Evolutionary conservation across 2,113 vertebrate species (phyloP).

Genomic region (Anhinga anhinga): DNA sequence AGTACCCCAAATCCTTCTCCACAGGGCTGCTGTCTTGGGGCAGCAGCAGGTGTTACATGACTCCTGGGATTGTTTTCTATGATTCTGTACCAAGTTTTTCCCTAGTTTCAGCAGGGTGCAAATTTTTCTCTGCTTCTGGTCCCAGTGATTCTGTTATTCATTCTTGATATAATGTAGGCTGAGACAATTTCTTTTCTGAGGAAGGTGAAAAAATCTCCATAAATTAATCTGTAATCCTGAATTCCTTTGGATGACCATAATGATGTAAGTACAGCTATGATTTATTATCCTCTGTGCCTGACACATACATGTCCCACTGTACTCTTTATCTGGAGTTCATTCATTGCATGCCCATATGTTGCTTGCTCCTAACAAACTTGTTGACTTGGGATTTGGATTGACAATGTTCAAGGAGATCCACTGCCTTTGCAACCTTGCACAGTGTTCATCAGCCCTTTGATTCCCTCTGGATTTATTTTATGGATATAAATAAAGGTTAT

Average conservation of each 20-base stretch:
- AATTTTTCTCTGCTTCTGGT: neutral
- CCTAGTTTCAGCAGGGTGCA: neutral
- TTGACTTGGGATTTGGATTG: neutral
- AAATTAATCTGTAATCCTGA: neutral
- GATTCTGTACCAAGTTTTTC: neutral
- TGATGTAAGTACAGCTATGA: neutral
- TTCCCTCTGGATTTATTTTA: neutral
- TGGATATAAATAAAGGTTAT: neutral
- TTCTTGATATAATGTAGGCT: neutral
- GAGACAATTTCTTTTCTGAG: neutral
- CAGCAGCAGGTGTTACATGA: neutral
- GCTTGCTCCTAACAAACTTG: neutral
- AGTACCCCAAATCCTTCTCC: neutral
- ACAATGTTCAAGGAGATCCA: neutral
- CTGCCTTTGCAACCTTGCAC: neutral
- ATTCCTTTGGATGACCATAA: neutral
- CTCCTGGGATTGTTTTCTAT: neutral
- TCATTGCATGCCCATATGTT: neutral
- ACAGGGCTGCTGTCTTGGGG: neutral
- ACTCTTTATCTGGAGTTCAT: neutral
- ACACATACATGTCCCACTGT: neutral
- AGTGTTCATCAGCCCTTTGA: neutral
- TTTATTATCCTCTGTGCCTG: neutral
- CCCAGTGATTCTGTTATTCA: neutral
- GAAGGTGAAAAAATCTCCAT: neutral